These are phyloP conservation scores for Catharus ustulatus DNA, from an alignment of 2,797 vertebrate species.

Conservation along the genomic window DNA sequence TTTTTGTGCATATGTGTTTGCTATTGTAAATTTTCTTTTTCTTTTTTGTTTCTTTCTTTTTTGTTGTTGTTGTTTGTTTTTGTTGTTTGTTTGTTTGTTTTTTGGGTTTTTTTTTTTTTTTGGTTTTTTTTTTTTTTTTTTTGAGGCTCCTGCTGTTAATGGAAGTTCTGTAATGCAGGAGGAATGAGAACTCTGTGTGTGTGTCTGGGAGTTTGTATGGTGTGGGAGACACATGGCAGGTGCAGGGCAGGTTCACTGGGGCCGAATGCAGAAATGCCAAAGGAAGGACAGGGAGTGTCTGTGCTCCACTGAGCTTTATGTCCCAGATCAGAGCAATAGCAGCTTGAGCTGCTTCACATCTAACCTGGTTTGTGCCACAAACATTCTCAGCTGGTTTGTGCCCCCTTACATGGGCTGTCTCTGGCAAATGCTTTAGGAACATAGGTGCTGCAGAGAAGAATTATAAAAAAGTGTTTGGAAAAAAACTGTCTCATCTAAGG, in stretches of 20 bases:
- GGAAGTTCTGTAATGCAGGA: too few species aligned
- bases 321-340: neutral
- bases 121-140: too few species aligned
- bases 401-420: rapidly evolving
- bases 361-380: neutral
- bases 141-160: too few species aligned
- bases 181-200: too few species aligned
- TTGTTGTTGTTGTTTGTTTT: neutral
- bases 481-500: neutral
- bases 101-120: too few species aligned
- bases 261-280: neutral
- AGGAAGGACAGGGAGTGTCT: neutral
- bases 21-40: neutral
- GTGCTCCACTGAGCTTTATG: neutral
- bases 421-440: neutral
- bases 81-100: neutral
- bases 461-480: neutral
- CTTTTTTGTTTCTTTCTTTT: neutral
- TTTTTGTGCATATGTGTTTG: neutral
- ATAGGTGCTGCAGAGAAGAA: neutral
- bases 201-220: too few species aligned
- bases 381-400: rapidly evolving
- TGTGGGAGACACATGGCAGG: neutral
- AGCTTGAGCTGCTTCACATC: neutral
- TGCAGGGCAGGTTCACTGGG: neutral